phyloP scores from a whole-genome alignment of 2,888 invertebrate species.

The Meganola albula region DNA sequence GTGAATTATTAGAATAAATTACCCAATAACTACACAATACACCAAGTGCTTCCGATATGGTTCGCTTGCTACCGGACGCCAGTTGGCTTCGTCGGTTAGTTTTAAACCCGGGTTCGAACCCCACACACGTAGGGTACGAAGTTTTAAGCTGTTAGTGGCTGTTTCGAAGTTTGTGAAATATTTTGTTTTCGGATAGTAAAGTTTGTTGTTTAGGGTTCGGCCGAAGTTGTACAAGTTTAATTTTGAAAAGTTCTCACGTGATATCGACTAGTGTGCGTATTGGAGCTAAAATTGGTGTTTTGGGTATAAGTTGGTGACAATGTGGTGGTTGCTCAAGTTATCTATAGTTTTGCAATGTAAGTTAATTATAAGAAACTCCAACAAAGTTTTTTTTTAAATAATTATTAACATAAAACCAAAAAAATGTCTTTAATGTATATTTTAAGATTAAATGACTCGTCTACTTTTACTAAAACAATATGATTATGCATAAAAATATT shows the following conservation, averaged over 20 bases:
- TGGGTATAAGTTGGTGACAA: slow-evolving; percentile 22
- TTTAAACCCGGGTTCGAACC: slow-evolving; percentile 60
- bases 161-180: slow-evolving; percentile 20
- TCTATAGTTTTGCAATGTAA: slow-evolving; percentile 59
- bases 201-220: slow-evolving; percentile 20
- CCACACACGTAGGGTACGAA: slow-evolving; percentile 60
- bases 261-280: slow-evolving; percentile 10
- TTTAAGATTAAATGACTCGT: too few species aligned
- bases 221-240: slow-evolving; percentile 14
- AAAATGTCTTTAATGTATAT: too few species aligned
- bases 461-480: too few species aligned
- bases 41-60: slow-evolving; percentile 62
- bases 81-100: slow-evolving; percentile 68
- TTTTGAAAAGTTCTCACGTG: slow-evolving; percentile 6
- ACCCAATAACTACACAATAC: slow-evolving; percentile 58
- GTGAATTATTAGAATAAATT: slow-evolving; percentile 50
- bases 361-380: too few species aligned
- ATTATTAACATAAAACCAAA: too few species aligned
- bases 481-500: too few species aligned
- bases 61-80: slow-evolving; percentile 61
- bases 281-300: not conserved
- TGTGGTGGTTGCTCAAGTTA: slow-evolving; percentile 55
- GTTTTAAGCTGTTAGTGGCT: slow-evolving; percentile 21
- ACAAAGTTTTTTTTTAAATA: too few species aligned
- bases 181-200: slow-evolving; percentile 18